Evolutionary conservation across 2,797 vertebrate genomes (phyloP).

Genomic region (Eurystomus glaucurus): DNA sequence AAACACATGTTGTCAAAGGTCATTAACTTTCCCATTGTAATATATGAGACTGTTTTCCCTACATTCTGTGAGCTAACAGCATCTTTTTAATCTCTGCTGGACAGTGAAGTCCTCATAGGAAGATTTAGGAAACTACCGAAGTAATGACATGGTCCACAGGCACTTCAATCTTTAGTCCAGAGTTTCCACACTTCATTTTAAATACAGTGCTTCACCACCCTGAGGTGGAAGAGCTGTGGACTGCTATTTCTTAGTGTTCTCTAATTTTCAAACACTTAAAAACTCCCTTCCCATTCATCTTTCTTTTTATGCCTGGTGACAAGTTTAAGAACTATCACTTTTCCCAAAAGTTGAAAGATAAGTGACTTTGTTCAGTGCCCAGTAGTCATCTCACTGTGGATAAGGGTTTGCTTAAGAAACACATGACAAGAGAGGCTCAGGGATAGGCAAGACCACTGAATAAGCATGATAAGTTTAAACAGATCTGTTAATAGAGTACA

Average conservation of each 20-base stretch:
- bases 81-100: not conserved
- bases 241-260: not conserved
- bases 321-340: not conserved
- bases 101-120: not conserved
- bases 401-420: not conserved
- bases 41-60: constrained; percentile 49
- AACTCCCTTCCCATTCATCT: not conserved
- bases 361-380: not conserved
- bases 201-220: constrained; percentile 13
- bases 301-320: not conserved
- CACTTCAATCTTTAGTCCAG: not conserved
- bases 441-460: not conserved
- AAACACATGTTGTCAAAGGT: constrained; percentile 72
- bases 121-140: not conserved
- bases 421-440: not conserved
- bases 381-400: not conserved
- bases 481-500: not conserved
- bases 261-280: not conserved
- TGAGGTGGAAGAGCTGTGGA: constrained; percentile 11
- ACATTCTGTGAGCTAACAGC: not conserved
- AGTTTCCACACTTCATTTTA: not conserved
- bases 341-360: not conserved
- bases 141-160: not conserved
- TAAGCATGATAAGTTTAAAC: not conserved
- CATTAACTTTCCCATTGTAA: constrained; percentile 70